Evolutionary conservation across 2,797 vertebrate species (phyloP), one percentile per base, ranked within the genome.

Genomic region (Pseudomugil gertrudae): DNA sequence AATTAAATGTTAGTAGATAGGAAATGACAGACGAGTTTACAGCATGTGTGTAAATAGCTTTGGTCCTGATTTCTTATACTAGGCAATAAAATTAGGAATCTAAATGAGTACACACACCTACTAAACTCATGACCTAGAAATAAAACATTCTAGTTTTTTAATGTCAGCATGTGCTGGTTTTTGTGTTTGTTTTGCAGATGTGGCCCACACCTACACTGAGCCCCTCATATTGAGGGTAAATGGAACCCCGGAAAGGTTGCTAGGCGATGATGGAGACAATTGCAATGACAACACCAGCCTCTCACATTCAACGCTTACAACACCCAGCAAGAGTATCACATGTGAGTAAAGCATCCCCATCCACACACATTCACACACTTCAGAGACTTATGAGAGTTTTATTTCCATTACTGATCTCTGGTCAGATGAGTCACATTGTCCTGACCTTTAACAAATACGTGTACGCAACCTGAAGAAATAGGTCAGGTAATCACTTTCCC

Each of bases 191-290:
- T 57, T 81, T 86, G 47, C 61, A 93, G 92, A 92, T 78, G 87
- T 75, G 82, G 68, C 76, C 80, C 76, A 83, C 78, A 88, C 58
- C 63, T 89, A 89, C 59, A 91, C 88, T 63, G 90, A 91, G 82
- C 89, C 92, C 79, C 89, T 92, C 78, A 91, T 92, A 85, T 79
- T 91, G 76, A 90, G 87, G 86, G 73, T 76, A 70, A 89, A 91
- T 56, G 85, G 88, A 59, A 89, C 82, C 58, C 69, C 78, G 19
- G 84, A 86, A 65, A 80, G 67, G 79, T 60, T 82, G 66, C 77
- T 9, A 53, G 72, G 58, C 3, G 24, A 79, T 10, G 66, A 81
- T 24, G 74, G 72, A 63, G 83, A 91, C 74, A 87, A 81, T 38
- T 81, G 89, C 76, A 90, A 86, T 52, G 83, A 87, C 61, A 86